Percentiles rank a stretch among this genome's conserved stretches.
Evolutionary conservation across 1,140 invertebrate genomes (phyloP).

Genomic region (Cyclina sinensis): DNA sequence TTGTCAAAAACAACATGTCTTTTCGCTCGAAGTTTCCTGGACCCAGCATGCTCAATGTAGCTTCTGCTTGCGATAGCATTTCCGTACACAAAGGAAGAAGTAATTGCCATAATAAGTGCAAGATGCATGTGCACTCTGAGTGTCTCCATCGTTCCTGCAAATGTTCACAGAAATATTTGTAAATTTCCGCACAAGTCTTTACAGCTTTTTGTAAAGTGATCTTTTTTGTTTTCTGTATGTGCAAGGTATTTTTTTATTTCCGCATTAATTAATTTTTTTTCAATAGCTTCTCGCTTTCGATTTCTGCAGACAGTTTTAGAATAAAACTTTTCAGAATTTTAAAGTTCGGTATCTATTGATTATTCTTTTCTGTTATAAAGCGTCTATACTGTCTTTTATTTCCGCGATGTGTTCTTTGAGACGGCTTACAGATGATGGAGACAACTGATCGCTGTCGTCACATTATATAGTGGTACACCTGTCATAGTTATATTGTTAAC

Average conservation of each 20-base stretch:
- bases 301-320: no score
- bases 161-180: not conserved
- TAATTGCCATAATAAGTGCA: not conserved
- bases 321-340: no score
- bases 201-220: not conserved
- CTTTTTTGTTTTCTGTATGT: not conserved
- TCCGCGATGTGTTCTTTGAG: not conserved
- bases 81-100: not conserved
- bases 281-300: no score
- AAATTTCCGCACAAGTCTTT: not conserved
- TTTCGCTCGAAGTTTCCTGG: not conserved
- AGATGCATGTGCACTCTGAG: not conserved
- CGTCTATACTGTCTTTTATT: not conserved
- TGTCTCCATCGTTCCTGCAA: not conserved
- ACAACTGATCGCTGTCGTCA: not conserved
- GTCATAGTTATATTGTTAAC: constrained; percentile 21
- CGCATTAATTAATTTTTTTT: no score
- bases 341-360: no score
- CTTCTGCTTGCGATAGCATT: not conserved
- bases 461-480: constrained; percentile 25
- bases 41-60: not conserved
- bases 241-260: not conserved
- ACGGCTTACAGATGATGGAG: not conserved
- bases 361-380: not conserved
- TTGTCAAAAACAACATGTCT: constrained; percentile 54